phyloP scores from a whole-genome alignment of 2,797 vertebrate species.

The Tachyglossus aculeatus region DNA sequence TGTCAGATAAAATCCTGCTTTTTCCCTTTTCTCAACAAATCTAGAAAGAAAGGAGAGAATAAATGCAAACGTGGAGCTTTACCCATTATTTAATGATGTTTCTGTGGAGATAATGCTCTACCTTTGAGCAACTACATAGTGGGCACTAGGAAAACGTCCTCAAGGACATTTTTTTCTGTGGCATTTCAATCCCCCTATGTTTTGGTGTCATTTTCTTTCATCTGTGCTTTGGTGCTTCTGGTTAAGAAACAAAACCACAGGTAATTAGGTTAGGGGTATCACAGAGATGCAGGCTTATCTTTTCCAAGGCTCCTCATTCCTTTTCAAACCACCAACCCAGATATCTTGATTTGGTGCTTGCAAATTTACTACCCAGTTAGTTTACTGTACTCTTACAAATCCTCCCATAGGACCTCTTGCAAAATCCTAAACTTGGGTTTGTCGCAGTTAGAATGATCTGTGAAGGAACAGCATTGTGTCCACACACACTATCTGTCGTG shows the following conservation, averaged over 20 bases:
- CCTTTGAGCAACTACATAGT: background rate
- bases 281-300: no score
- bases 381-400: conserved; percentile 14
- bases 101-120: conserved; percentile 17
- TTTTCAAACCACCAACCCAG: no score
- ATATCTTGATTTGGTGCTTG: no score
- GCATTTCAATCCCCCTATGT: conserved; percentile 6
- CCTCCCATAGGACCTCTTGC: conserved; percentile 38
- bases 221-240: background rate
- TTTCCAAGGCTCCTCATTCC: no score
- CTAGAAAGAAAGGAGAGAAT: conserved; percentile 44
- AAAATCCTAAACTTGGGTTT: no score
- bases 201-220: conserved; percentile 4
- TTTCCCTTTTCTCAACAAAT: background rate
- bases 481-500: no score
- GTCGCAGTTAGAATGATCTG: no score
- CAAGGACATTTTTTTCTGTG: conserved; percentile 31
- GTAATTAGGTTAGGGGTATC: conserved; percentile 16
- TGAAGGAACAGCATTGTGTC: no score
- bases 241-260: background rate
- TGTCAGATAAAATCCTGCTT: no score
- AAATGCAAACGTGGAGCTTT: background rate
- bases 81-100: conserved; percentile 49
- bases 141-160: conserved; percentile 26
- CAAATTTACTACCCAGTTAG: no score